Evolutionary conservation across 2,888 invertebrate genomes (phyloP), one percentile per base, ranked within the genome.

Genomic region (Psylliodes chrysocephalus): DNA sequence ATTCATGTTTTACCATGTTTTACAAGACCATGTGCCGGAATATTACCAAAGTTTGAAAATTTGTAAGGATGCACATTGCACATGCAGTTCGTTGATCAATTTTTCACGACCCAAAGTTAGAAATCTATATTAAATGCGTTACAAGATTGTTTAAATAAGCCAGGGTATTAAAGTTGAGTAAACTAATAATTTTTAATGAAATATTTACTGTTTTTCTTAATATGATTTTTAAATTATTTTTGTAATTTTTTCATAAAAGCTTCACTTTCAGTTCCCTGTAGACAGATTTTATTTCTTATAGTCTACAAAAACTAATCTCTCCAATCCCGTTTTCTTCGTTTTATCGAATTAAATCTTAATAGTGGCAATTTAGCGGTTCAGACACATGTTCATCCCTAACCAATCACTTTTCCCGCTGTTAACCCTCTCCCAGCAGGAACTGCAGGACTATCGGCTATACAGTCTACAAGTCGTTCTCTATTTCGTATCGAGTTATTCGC

Each of bases 401-500:
- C 22, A 17, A 19, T 22, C 22, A 17, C 12, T 46, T 12, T n/a
- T 46, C 46, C 46, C 38, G 57, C 47, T 30, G 33, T 19, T 38
- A 47, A 57, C 57, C 57, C 46, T 57, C 38, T 57, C 47, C n/a
- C 33, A 57, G 30, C 30, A 47, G 46, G 18, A 46, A 17, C 47
- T 51, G 59, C 49, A 40, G 49, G 38, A 59, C 47, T 59, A 59
- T 49, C 49, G 28, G n/a, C 52, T 28, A 55, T 46, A 55, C 28
- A 55, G 44, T 55, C 49, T 46, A 30, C 49, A 71, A 71, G 66
- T 71, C 68, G 70, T 70, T 67, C 73, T 73, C 76, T 75, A 75
- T 78, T 78, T 77, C 78, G 77, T 79, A 79, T 59, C 59, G 17
- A 28, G 49, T 59, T 59, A 46, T 51, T 59, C 59, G 59, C 59